Evolutionary conservation across 2,888 invertebrate species (phyloP).

Genomic region (Meiosimyza platycephala): DNA sequence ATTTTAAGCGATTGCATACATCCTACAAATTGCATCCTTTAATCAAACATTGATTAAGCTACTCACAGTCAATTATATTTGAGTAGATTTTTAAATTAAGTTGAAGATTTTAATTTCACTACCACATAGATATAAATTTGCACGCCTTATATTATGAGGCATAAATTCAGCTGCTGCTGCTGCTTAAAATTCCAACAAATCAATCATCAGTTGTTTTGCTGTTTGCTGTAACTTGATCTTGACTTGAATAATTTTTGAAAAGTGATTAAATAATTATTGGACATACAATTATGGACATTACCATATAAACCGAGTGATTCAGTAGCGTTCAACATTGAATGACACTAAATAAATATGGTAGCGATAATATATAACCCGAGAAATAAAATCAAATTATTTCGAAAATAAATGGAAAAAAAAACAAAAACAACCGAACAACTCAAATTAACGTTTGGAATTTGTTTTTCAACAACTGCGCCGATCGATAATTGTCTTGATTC

Average conservation of each 20-base stretch:
- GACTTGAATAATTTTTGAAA: slow-evolving; percentile 26
- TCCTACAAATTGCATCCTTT: too few relatives aligned
- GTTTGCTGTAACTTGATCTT: slow-evolving; percentile 16
- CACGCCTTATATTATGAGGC: too few relatives aligned
- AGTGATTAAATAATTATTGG: slow-evolving; percentile 48
- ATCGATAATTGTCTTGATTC: slow-evolving; percentile 51
- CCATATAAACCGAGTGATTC: slow-evolving; percentile 42
- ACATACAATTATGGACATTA: slow-evolving; percentile 53
- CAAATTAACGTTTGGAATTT: slow-evolving; percentile 59
- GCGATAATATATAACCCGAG: not conserved
- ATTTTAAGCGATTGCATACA: too few relatives aligned
- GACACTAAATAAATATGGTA: slow-evolving; percentile 20
- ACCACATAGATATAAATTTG: too few relatives aligned
- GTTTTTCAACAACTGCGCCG: slow-evolving; percentile 53
- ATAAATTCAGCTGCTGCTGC: too few relatives aligned
- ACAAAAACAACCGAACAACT: not conserved
- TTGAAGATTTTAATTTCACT: too few relatives aligned
- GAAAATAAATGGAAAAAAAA: slow-evolving; percentile 7
- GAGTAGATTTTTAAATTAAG: too few relatives aligned
- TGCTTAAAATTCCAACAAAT: slow-evolving; percentile 1
- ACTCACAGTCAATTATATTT: too few relatives aligned
- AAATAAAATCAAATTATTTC: not conserved
- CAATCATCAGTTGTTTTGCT: slow-evolving; percentile 13
- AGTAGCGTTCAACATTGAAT: slow-evolving; percentile 1
- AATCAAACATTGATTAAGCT: too few relatives aligned